Evolutionary conservation across 1,140 invertebrate genomes (phyloP).

Genomic region (Drosophila mojavensis): DNA sequence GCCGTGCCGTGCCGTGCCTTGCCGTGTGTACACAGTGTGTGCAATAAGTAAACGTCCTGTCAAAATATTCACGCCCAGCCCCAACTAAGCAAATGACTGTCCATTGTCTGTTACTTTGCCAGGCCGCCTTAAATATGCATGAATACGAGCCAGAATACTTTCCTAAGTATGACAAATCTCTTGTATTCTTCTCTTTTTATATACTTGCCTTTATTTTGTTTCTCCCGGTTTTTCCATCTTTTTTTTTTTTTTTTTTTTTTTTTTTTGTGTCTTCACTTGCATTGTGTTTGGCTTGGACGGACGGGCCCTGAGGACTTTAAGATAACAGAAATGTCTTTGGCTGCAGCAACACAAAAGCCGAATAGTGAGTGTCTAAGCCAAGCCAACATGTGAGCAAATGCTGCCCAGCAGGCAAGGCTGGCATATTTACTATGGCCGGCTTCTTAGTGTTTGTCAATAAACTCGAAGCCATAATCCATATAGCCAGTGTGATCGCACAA

Average conservation of each 20-base stretch:
- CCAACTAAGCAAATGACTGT: constrained; percentile 45
- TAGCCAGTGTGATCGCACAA: constrained; percentile 8
- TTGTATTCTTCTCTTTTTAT: constrained; percentile 35
- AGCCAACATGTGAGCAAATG: constrained; percentile 31
- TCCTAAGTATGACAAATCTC: constrained; percentile 59
- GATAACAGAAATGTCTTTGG: constrained; percentile 61
- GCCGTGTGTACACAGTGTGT: constrained; percentile 50
- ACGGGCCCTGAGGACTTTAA: constrained; percentile 53
- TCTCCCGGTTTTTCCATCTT: constrained; percentile 14
- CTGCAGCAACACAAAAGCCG: constrained; percentile 36
- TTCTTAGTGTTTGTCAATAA: constrained; percentile 37
- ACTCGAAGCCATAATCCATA: constrained; percentile 13
- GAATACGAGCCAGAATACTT: constrained; percentile 10
- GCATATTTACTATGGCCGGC: constrained; percentile 9
- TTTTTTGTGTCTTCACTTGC: constrained; percentile 18
- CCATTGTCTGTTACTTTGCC: constrained; percentile 33
- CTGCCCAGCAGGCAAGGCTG: constrained; percentile 23
- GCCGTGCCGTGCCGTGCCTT: too few species aligned
- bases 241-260: constrained; percentile 14
- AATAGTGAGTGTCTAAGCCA: constrained; percentile 17
- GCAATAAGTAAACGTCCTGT: constrained; percentile 55
- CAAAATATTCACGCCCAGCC: constrained; percentile 65
- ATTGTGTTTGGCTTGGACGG: constrained; percentile 67
- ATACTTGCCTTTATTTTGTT: background rate
- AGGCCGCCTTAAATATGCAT: constrained; percentile 46